phyloP scores from a whole-genome alignment of 2,888 invertebrate genomes.

The Cryptocephalus primarius region DNA sequence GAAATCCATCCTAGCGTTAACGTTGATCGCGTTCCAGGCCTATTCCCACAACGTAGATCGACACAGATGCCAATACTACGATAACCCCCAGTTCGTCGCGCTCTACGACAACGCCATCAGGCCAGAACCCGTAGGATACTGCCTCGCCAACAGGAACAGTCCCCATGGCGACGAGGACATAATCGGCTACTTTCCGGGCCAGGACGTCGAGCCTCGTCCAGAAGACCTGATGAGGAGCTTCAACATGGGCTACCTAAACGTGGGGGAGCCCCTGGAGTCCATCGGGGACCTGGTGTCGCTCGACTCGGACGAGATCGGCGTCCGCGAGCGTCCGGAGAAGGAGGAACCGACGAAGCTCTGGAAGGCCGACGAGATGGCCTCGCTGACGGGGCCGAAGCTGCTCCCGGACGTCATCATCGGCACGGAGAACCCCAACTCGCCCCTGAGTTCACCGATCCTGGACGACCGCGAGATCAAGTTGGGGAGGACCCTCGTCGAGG shows the following conservation, averaged over 20 bases:
- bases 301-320: conserved; percentile 12
- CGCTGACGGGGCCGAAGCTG: conserved; percentile 6
- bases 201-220: background rate
- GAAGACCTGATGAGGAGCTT: conserved; percentile 7
- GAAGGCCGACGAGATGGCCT: conserved; percentile 10
- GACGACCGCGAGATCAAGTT: conserved; percentile 9
- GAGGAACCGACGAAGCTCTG: conserved; percentile 3
- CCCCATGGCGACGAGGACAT: background rate
- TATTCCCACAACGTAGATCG: conserved; percentile 1
- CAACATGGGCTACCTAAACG: conserved; percentile 9
- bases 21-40: background rate
- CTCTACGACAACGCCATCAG: conserved; percentile 1
- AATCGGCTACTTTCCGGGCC: background rate
- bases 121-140: background rate
- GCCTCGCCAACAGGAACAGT: no score
- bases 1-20: no score
- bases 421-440: conserved; percentile 2
- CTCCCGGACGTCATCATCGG: conserved; percentile 11
- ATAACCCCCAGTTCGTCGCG: conserved; percentile 6
- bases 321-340: background rate
- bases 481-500: conserved; percentile 11
- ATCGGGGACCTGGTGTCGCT: conserved; percentile 9
- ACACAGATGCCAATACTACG: conserved; percentile 4
- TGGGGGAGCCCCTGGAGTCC: conserved; percentile 5
- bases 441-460: background rate